phyloP scores from a whole-genome alignment of 2,888 invertebrate genomes.

The Chromoteleia sp. region DNA sequence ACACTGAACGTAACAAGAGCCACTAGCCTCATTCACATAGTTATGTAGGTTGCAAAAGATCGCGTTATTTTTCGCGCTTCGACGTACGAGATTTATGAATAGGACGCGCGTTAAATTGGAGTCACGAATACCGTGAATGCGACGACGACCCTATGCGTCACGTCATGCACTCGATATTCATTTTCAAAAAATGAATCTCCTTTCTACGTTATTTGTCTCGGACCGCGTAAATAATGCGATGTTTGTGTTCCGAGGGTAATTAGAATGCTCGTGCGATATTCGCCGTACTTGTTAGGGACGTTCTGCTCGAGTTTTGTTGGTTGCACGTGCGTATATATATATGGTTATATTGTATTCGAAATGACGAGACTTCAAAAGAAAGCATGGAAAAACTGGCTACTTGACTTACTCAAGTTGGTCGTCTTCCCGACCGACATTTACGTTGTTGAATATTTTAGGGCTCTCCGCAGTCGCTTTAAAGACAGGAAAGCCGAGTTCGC shows the following conservation, averaged over 20 bases:
- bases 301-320: slow-evolving; percentile 15
- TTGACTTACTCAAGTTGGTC: slow-evolving; percentile 36
- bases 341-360: slow-evolving; percentile 33
- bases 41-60: slow-evolving; percentile 3
- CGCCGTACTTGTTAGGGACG: slow-evolving; percentile 6
- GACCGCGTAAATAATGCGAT: neutral
- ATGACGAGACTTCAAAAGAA: slow-evolving; percentile 51
- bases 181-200: neutral
- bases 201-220: slow-evolving; percentile 2
- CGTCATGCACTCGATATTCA: slow-evolving; percentile 11
- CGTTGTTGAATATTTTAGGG: slow-evolving; percentile 60
- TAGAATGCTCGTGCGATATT: slow-evolving; percentile 1
- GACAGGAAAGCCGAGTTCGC: slow-evolving; percentile 40
- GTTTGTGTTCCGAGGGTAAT: slow-evolving; percentile 16
- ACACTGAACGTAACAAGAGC: slow-evolving; percentile 37
- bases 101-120: neutral
- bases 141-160: slow-evolving; percentile 1
- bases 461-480: slow-evolving; percentile 52
- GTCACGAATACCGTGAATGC: neutral
- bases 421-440: slow-evolving; percentile 56
- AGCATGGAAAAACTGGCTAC: slow-evolving; percentile 19
- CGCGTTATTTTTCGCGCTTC: too few species aligned
- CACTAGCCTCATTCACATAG: slow-evolving; percentile 33
- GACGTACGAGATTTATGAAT: neutral
- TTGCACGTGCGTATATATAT: slow-evolving; percentile 13